phyloP scores from a whole-genome alignment of 2,888 invertebrate species.

The Hyposoter didymator region DNA sequence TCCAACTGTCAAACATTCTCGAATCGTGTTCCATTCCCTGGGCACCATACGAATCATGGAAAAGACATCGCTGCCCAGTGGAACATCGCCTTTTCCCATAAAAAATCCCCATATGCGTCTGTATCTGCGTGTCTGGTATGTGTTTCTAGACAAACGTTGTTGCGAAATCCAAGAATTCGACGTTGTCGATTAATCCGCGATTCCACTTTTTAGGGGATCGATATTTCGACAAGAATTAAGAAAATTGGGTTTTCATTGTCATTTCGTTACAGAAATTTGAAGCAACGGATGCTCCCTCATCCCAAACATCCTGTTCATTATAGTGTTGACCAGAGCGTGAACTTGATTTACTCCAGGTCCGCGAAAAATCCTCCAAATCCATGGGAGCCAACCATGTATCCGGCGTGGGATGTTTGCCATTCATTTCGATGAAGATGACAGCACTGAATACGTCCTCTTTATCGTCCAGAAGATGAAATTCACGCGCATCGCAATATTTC shows the following conservation, averaged over 20 bases:
- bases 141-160: too few relatives aligned
- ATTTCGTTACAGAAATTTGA: not conserved
- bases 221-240: not conserved
- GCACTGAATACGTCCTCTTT: not conserved
- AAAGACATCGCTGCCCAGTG: too few relatives aligned
- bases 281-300: not conserved
- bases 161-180: too few relatives aligned
- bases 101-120: too few relatives aligned
- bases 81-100: too few relatives aligned
- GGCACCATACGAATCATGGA: too few relatives aligned
- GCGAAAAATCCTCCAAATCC: not conserved
- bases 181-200: too few relatives aligned
- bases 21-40: too few relatives aligned
- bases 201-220: not conserved
- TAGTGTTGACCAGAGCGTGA: not conserved
- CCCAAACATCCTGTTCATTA: not conserved
- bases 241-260: not conserved
- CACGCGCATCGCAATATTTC: slow-evolving; percentile 6
- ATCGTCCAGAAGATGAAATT: not conserved
- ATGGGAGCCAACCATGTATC: not conserved
- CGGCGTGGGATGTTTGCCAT: not conserved
- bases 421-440: not conserved
- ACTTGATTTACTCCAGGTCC: not conserved
- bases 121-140: too few relatives aligned
- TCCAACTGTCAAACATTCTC: too few relatives aligned